Evolutionary conservation across 2,888 invertebrate species (phyloP), one percentile per base, ranked within the genome.

Genomic region (Nesidiocoris tenuis): DNA sequence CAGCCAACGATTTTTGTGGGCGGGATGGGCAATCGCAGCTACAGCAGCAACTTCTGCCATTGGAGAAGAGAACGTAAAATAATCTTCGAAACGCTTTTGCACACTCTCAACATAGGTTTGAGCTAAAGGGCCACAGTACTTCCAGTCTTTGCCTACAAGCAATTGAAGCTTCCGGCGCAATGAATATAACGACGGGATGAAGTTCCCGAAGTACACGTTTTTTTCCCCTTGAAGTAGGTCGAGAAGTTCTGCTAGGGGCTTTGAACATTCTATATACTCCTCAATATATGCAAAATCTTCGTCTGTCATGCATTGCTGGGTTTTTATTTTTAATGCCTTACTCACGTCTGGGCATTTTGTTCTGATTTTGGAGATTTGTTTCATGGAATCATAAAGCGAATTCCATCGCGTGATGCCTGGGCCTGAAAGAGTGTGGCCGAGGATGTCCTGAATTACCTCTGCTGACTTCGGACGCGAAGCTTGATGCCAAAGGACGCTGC

Each of bases 221-320:
- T 66, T 66, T 23, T 75, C 75, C 0, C 67, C 75, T 24, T 75
- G 68, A 1, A 75, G 19, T n/a, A 75, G 23, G 55, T 59, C 68
- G 9, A 75, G 7, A 2, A 61, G 22, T 39, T 23, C 68, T 2
- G 68, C 68, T 19, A 75, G 0, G 0, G 68, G 68, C 17, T n/a
- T 23, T 0, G 68, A 59, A 54, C 25, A 54, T 19, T 24, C 17
- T 0, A 61, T 23, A 23, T 67, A 75, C 23, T 75, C 75, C 5
- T 25, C 9, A 18, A 75, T 61, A 22, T 75, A 75, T 7, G 18
- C 12, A 21, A 68, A 75, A 0, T 75, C 75, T 3, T 1, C 23
- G 61, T 68, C 21, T 21, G 61, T 61, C 21, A 67, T 23, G 9
- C 55, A 63, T 21, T 64, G 54, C 39, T 39, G 39, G 5, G 24